These are phyloP conservation scores for Hemibagrus guttatus DNA, from an alignment of 2,797 vertebrate species.

Conservation along the genomic window DNA sequence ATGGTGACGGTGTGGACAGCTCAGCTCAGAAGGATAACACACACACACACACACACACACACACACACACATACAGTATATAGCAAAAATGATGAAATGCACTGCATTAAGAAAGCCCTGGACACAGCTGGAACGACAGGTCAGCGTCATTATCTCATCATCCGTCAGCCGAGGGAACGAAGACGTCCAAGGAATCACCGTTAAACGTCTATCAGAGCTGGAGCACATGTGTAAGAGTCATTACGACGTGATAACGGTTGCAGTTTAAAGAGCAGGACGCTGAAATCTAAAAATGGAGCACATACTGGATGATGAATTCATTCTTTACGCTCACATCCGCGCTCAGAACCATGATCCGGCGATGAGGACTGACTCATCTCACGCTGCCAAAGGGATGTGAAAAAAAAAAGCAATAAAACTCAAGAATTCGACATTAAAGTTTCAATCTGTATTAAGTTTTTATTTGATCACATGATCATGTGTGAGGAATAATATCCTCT, in stretches of 20 bases:
- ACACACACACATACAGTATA: not conserved
- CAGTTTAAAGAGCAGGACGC: not conserved
- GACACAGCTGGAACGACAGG: not conserved
- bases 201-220: not conserved
- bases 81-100: not conserved
- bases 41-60: not conserved
- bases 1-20: conserved; percentile 51
- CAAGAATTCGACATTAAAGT: not conserved
- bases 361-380: not conserved
- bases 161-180: not conserved
- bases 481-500: not conserved
- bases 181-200: not conserved
- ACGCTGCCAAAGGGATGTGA: not conserved
- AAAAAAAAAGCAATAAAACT: not conserved
- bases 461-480: not conserved
- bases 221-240: not conserved
- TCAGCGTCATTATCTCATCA: not conserved
- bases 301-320: not conserved
- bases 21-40: conserved; percentile 45
- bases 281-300: not conserved
- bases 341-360: not conserved
- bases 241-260: not conserved
- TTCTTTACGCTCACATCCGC: not conserved
- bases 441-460: not conserved
- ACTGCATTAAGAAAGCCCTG: not conserved